Evolutionary conservation across 2,888 invertebrate species (phyloP), one percentile per base, ranked within the genome.

Genomic region (Standfussiana lucernea): DNA sequence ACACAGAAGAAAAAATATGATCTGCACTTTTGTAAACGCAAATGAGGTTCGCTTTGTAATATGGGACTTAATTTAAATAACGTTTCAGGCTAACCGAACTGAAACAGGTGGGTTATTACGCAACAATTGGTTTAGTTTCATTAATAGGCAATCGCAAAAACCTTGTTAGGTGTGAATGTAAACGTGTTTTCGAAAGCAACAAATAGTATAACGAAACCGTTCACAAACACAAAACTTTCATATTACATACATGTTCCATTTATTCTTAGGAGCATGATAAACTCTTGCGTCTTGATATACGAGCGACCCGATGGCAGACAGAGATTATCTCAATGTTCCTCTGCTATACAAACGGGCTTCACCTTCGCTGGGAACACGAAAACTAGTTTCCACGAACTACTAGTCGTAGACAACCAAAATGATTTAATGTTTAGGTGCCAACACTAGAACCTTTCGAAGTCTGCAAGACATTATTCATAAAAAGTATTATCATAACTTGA

Each of bases 11-110:
- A 95, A 95, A 95, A 96, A 95, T 95, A 95, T 95, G 93, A 95
- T 96, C 95, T 94, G 92, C 94, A 96, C 95, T 95, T 95, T 95
- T 95, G 93, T 95, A 92, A 95, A 95, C 92, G 94, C 93, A 96
- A 96, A 96, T 96, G 95, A 96, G 94, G 92, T 94, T 94, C 93
- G 91, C 93, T 96, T 95, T 95, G 94, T 92, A 94, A 94, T 92
- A 91, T 92, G 89, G 90, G 92, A 92, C 92, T 94, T 93, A 93
- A 95, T 95, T 95, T 94, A 94, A 94, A 95, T 94, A 94, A 92
- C 89, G 89, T 91, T 90, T 91, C 90, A 89, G 89, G 89, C 88
- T 86, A 90, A 89, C 88, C 90, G 89, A 90, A 89, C 89, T 87
- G 89, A 91, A 90, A 90, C 89, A 90, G 89, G 88, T 90, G 86